Percentiles rank a stretch among this genome's conserved stretches.
Evolutionary conservation across 1,140 invertebrate species (phyloP).

Genomic region (Cardiocondyla obscurior): DNA sequence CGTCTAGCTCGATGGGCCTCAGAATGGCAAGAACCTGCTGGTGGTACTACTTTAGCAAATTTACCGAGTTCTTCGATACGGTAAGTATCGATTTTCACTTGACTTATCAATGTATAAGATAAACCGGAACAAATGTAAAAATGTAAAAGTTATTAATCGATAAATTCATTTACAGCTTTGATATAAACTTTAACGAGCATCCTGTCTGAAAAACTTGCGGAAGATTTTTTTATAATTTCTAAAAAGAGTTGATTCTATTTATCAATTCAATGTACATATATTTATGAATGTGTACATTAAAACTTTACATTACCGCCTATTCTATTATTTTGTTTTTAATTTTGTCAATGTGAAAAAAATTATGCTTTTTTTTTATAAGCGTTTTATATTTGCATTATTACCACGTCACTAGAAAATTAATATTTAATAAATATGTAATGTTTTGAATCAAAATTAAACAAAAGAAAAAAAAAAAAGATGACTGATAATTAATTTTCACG

Average conservation of each 20-base stretch:
- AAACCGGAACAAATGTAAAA: not conserved
- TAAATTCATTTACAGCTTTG: constrained; percentile 4
- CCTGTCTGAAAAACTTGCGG: not conserved
- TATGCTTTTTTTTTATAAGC: not conserved
- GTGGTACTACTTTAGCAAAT: constrained; percentile 99
- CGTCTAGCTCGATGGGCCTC: constrained; percentile 91
- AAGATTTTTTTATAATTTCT: not conserved
- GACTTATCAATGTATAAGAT: not conserved
- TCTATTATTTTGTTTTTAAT: not conserved
- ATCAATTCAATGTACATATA: not conserved
- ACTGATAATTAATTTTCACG: not conserved
- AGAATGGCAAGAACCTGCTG: constrained; percentile 96
- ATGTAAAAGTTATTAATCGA: not conserved
- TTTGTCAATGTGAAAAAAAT: not conserved
- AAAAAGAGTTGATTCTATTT: not conserved
- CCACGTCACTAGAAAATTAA: not conserved
- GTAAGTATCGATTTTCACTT: constrained; percentile 81
- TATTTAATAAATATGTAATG: too few species aligned
- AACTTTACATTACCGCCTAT: not conserved
- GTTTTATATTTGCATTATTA: not conserved
- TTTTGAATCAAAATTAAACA: too few species aligned
- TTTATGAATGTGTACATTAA: not conserved
- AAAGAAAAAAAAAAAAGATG: not conserved
- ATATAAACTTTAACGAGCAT: not conserved
- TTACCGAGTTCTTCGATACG: constrained; percentile 98